A percentile compares a stretch with the other conserved stretches of the same genome.
Conservation (phyloP, 2,888 invertebrate species). For the Rhogogaster chlorosoma region DNA sequence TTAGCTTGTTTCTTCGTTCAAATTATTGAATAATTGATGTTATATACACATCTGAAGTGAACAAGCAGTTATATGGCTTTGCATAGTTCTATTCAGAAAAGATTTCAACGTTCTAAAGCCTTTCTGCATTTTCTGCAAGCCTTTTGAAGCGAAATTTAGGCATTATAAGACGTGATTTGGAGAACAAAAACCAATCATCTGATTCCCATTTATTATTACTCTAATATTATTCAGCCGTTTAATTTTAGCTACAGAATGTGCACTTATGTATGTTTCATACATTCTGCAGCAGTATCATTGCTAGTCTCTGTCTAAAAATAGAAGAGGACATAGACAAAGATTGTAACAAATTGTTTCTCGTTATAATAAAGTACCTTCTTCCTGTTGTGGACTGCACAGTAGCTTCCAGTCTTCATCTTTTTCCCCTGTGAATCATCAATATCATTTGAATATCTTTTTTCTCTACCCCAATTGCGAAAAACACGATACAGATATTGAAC, state of each 20-base stretch:
- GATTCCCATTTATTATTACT: background rate
- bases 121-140: background rate
- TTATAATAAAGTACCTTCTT: slow-evolving; percentile 23
- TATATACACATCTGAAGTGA: background rate
- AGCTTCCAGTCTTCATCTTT: slow-evolving; percentile 30
- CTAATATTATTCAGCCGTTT: slow-evolving; percentile 3
- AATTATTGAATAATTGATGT: background rate
- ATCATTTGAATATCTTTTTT: background rate
- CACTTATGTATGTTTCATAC: slow-evolving; percentile 11
- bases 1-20: background rate
- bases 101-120: background rate
- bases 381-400: slow-evolving; percentile 38
- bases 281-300: background rate
- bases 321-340: background rate
- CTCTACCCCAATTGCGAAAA: background rate
- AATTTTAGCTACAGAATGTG: slow-evolving; percentile 29
- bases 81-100: background rate
- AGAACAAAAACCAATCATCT: background rate
- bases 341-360: background rate
- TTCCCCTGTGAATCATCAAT: slow-evolving; percentile 14
- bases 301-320: background rate
- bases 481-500: background rate
- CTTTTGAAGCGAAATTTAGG: background rate
- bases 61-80: background rate
- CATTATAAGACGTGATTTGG: background rate